phyloP scores from a whole-genome alignment of 2,113 vertebrate species.

The Indri indri region DNA sequence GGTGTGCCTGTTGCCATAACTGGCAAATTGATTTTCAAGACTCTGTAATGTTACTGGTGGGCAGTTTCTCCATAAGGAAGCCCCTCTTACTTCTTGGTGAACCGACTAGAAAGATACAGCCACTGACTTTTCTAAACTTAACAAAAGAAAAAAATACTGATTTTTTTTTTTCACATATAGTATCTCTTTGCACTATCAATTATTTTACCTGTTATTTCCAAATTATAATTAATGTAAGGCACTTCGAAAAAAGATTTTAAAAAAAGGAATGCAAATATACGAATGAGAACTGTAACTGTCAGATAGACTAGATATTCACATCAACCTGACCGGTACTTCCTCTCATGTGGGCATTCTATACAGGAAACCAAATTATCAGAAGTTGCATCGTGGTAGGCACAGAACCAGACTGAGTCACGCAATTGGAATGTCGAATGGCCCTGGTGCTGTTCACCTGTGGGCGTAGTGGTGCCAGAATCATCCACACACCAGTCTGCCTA shows the following conservation, averaged over 20 bases:
- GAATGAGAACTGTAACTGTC: background rate
- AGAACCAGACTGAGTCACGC: background rate
- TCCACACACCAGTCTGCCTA: background rate
- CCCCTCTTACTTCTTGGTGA: constrained; percentile 4
- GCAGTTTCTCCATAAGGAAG: background rate
- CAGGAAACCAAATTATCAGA: background rate
- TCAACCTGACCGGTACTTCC: background rate
- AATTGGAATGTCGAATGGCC: fast-evolving
- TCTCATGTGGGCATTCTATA: background rate
- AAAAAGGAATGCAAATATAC: background rate
- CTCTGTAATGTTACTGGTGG: background rate
- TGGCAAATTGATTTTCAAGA: constrained; percentile 58
- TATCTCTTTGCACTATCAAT: background rate
- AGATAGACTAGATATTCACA: background rate
- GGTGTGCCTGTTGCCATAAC: background rate
- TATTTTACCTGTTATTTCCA: background rate
- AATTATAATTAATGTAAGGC: background rate
- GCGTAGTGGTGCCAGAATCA: background rate
- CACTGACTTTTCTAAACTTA: background rate
- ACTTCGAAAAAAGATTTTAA: background rate
- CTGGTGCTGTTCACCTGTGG: background rate
- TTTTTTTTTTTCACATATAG: background rate
- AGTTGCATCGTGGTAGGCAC: background rate
- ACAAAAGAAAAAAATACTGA: background rate
- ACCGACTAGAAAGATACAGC: background rate